Base-by-base conservation (phyloP, 1,140 invertebrate genomes). In the Bombus cullumanus region DNA sequence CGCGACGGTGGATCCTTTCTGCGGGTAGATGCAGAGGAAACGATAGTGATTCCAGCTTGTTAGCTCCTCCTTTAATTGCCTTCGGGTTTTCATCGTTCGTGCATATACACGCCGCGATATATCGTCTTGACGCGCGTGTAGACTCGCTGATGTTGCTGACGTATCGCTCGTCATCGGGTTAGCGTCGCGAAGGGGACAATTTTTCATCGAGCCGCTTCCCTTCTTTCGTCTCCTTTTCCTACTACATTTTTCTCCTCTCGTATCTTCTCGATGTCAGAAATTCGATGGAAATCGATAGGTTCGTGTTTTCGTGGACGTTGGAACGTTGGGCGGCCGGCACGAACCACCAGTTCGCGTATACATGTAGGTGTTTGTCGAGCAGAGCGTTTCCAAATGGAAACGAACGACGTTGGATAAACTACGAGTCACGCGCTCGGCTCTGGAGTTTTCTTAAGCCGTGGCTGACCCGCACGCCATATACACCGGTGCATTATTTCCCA, bases 11-110 rank as follows among this genome's bases (percentile, higher is more conserved):
- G 88, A 93, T 93, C 92, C 91, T 93, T 91, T 91, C 91, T 89
- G 88, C 90, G 85, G 87, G 80, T 92, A 94, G 93, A 95, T 95
- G 81, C 90, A 94, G 91, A 94, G 93, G 93, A 95, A 94, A 93
- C 92, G 93, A 94, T 94, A 95, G 91, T 86, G 93, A 93, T 92
- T 93, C 89, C 85, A 81, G 92, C 93, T 95, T 94, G 93, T 94
- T 94, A 92, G 83, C 92, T 94, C 90, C 93, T 94, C 92, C 92
- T 93, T 92, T 93, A 94, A 93, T 94, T 94, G 92, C 92, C 91
- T 87, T 90, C 88, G 91, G 87, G 88, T 93, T 93, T 94, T 94
- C 92, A 93, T 93, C 92, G 92, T 91, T 84, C 84, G 88, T 92
- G 92, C 92, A 89, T 92, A 90, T 86, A 89, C 86, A 83, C 71